phyloP scores from a whole-genome alignment of 2,797 vertebrate genomes.

The Mycteria americana region DNA sequence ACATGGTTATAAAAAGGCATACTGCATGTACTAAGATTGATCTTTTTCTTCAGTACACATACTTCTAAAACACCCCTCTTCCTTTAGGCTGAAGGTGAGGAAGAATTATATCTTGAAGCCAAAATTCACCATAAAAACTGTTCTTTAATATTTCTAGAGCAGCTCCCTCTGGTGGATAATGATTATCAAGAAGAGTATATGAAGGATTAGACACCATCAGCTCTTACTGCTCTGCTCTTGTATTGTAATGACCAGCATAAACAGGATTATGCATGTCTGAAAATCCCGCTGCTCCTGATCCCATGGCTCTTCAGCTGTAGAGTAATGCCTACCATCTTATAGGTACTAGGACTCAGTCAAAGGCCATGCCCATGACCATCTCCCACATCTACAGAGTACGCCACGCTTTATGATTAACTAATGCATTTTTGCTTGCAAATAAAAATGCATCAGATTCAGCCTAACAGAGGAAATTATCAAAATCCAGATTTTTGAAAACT shows the following conservation, averaged over 20 bases:
- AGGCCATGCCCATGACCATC: too few species aligned
- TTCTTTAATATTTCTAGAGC: neutral
- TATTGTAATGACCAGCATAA: neutral
- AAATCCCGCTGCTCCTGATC: neutral
- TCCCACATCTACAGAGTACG: neutral
- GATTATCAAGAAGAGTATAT: neutral
- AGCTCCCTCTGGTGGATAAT: neutral
- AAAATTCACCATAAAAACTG: neutral
- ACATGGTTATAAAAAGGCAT: slow-evolving; percentile 4
- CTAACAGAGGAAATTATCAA: neutral
- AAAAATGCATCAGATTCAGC: neutral
- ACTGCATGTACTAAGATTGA: neutral
- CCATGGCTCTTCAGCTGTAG: neutral
- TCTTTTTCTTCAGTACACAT: slow-evolving; percentile 1
- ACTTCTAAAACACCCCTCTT: neutral
- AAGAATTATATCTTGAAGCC: neutral
- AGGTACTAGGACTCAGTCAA: neutral
- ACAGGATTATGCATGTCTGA: neutral
- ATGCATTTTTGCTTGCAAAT: neutral
- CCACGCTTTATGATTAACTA: neutral
- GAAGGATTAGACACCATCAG: neutral
- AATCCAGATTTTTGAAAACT: neutral
- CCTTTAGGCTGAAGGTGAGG: neutral
- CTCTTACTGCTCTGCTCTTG: neutral
- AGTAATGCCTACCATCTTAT: neutral